Conservation (phyloP, 2,888 invertebrate genomes). For the Acanthopleura granulata region DNA sequence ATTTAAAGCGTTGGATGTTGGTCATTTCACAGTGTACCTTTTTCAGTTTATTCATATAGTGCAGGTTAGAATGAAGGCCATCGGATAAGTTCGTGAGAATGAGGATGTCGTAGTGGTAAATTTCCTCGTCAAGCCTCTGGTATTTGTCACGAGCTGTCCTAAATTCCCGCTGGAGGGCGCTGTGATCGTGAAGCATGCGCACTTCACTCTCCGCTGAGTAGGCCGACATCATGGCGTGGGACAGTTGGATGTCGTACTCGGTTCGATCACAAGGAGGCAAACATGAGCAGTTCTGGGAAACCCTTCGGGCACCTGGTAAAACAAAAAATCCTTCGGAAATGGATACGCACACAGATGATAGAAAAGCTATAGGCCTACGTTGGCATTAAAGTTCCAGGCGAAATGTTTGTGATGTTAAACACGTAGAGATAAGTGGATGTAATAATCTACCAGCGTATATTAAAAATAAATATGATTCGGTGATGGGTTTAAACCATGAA, state of each 20-base stretch:
- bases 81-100: background rate
- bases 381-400: too few species aligned
- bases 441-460: too few species aligned
- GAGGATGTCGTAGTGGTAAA: background rate
- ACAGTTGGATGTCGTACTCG: conserved; percentile 14
- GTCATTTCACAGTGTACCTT: background rate
- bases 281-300: background rate
- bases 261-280: background rate
- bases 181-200: conserved; percentile 4
- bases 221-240: conserved; percentile 10
- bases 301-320: background rate
- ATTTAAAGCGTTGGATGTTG: too few species aligned
- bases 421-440: too few species aligned
- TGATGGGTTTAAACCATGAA: too few species aligned
- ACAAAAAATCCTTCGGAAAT: background rate
- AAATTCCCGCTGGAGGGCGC: background rate
- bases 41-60: conserved; percentile 3
- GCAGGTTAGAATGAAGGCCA: background rate
- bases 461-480: too few species aligned
- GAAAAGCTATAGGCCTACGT: too few species aligned
- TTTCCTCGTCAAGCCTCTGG: background rate
- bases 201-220: conserved; percentile 6
- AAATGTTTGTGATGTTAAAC: too few species aligned
- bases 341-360: background rate
- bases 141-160: conserved; percentile 3